These are phyloP conservation scores for Tineola bisselliella DNA, from an alignment of 2,888 invertebrate genomes.

Conservation along the genomic window DNA sequence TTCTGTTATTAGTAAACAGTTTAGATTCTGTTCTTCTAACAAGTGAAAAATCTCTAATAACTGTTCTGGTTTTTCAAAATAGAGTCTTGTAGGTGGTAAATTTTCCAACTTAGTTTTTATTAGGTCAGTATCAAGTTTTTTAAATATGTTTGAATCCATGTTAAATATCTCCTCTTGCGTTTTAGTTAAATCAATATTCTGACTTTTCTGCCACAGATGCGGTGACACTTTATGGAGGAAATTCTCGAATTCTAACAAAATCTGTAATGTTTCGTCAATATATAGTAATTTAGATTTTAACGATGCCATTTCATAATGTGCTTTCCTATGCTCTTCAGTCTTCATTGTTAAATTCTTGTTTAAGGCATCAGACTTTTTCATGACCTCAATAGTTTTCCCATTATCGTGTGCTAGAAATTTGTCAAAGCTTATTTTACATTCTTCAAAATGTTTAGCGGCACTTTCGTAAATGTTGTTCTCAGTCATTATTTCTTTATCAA, in stretches of 20 bases:
- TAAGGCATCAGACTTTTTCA: constrained; percentile 51
- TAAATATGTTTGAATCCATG: constrained; percentile 41
- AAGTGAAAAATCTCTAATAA: constrained; percentile 39
- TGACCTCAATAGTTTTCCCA: constrained; percentile 54
- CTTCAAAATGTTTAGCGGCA: constrained; percentile 47
- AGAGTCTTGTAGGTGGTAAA: constrained; percentile 41
- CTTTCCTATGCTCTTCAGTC: constrained; percentile 49
- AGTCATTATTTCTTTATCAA: constrained; percentile 46
- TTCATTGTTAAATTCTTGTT: constrained; percentile 44
- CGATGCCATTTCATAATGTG: constrained; percentile 47
- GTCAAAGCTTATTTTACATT: constrained; percentile 54
- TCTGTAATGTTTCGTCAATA: constrained; percentile 48
- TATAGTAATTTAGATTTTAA: constrained; percentile 55
- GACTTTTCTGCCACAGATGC: constrained; percentile 46
- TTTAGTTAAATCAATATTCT: constrained; percentile 33
- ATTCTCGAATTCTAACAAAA: constrained; percentile 51
- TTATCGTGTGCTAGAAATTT: constrained; percentile 57
- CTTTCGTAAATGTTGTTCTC: constrained; percentile 44
- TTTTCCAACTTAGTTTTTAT: constrained; percentile 31
- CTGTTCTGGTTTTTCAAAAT: constrained; percentile 48
- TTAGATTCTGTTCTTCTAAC: constrained; percentile 54
- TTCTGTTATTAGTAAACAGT: constrained; percentile 53
- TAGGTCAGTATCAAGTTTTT: constrained; percentile 30
- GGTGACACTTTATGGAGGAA: constrained; percentile 53
- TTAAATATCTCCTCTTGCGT: constrained; percentile 37